Base-by-base conservation (phyloP, 2,888 invertebrate species). In the Anagyrus pseudococci region DNA sequence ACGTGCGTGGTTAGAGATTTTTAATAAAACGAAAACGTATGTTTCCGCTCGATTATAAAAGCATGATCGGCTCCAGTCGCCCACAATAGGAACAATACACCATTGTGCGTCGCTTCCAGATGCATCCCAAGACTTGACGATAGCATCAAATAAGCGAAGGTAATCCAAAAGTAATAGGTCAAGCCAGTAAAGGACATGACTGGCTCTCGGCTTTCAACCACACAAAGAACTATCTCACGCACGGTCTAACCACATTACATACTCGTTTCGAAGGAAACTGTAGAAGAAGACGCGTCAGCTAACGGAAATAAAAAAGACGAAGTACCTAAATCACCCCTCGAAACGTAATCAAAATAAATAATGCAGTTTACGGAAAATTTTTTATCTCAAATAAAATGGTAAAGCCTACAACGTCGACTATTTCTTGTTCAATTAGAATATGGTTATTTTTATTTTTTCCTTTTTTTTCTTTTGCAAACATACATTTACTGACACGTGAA, bases 341-440 rank as follows among this genome's bases (percentile, higher is more conserved):
- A 41, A 25, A 47, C 33, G 37, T 41, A 33, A 20, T 22, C 26
- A 13, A 40, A 46, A 55, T 62, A 44, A 62, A 62, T 57, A 53
- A 57, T 62, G 57, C 40, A 56, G 40, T 40, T 37, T 46, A 29
- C 47, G 58, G 62, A 33, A 57, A 61, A 55, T 50, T 29, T 26
- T 33, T 25, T 46, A 52, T 62, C 52, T 52, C 52, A 56, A 56
- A 61, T 61, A 43, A 22, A 40, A 10, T 23, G 23, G 37, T 17
- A 25, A 33, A 44, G 23, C 49, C 47, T 49, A 41, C 33, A 37
- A 37, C 15, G 13, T 37, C 33, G 33, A 8, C 33, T 15, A 54
- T 55, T 29, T 40, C 43, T 22, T 7, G 44, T 4, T 19, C 22
- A 23, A n/a, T n/a, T n/a, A n/a, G n/a, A n/a, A n/a, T n/a, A n/a